Evolutionary conservation across 2,888 invertebrate species (phyloP).

Genomic region (Odontothrips loti): DNA sequence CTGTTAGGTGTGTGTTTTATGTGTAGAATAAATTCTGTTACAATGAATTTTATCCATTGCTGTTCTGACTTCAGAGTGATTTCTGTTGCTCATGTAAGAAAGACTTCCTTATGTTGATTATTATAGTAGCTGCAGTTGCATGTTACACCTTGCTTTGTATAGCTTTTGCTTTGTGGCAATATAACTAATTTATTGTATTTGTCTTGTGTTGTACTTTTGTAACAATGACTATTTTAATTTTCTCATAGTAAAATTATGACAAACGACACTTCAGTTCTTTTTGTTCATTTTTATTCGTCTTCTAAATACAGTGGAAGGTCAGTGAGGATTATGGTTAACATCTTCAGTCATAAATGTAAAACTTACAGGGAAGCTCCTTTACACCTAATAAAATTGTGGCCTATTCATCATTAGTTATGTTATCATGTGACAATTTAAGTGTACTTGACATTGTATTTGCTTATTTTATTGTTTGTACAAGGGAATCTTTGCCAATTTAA

Average conservation of each 20-base stretch:
- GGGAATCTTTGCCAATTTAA: no score
- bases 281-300: no score
- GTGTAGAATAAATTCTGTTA: background rate
- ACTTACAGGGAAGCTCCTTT: no score
- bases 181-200: background rate
- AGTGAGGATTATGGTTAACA: background rate
- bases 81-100: background rate
- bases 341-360: background rate
- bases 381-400: no score
- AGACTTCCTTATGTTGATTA: background rate
- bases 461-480: no score
- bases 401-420: no score
- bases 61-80: background rate
- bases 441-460: no score
- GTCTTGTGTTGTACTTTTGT: background rate
- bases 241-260: background rate
- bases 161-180: background rate
- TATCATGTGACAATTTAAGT: no score
- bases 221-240: background rate
- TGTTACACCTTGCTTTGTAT: background rate
- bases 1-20: background rate
- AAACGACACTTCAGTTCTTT: no score
- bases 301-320: no score
- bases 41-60: background rate
- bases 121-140: background rate